Conservation (phyloP, 2,113 vertebrate species). For the Otocyon megalotis region DNA sequence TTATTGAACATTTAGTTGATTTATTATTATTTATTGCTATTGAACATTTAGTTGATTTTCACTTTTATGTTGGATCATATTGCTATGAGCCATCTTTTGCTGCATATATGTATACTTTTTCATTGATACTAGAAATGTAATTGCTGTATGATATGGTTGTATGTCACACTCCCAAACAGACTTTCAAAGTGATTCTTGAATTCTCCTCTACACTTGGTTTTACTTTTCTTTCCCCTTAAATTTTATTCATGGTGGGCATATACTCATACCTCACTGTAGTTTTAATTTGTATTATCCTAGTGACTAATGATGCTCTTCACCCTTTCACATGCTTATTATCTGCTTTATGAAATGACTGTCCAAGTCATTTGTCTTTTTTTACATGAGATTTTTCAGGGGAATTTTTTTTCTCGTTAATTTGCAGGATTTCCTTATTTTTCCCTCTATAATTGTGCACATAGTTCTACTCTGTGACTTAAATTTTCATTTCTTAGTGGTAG, state of each 20-base stretch:
- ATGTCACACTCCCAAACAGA: not conserved
- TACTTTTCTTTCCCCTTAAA: not conserved
- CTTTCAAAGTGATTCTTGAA: not conserved
- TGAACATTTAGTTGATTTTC: not conserved
- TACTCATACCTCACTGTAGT: not conserved
- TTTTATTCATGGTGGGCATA: not conserved
- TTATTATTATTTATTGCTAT: not conserved
- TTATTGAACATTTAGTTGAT: not conserved
- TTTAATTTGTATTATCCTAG: not conserved
- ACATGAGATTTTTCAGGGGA: not conserved
- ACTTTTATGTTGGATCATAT: not conserved
- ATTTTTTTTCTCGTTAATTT: not conserved
- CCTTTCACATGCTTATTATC: not conserved
- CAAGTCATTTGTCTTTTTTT: not conserved
- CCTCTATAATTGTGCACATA: not conserved
- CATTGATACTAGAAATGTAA: not conserved
- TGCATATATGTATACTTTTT: not conserved
- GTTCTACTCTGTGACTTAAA: not conserved
- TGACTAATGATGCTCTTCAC: not conserved
- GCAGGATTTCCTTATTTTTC: not conserved
- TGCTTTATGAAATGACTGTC: not conserved
- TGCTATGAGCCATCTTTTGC: not conserved
- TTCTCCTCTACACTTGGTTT: not conserved
- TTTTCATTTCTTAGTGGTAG: not conserved
- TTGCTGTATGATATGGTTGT: not conserved